Evolutionary conservation across 2,888 invertebrate species (phyloP), one percentile per base, ranked within the genome.

Genomic region (Drosophila cracens): DNA sequence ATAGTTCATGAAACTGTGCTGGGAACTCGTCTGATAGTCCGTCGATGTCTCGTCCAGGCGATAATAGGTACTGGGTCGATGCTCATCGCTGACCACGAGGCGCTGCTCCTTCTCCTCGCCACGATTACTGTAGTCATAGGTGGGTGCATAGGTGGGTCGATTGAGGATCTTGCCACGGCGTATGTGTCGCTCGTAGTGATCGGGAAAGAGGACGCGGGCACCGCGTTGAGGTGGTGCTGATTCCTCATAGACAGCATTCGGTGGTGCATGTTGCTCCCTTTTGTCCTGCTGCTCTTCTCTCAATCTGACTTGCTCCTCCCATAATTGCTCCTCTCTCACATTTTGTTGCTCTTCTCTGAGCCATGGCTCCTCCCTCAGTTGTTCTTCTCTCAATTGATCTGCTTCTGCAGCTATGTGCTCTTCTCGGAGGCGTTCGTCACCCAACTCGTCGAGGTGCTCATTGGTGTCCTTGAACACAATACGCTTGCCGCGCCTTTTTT

Each of bases 151-250:
- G 29, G 80, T 81, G 6, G 91, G 92, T 49, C 86, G 82, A 70
- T 90, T 92, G 16, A 93, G 73, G 36, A 93, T 93, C 82, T 91
- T 92, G 0, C 91, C 92, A 21, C 81, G 82, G 29, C 92, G 91
- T 64, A 91, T 87, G 49, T 87, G 80, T 25, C 77, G 76, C 10
- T 91, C 87, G 27, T 91, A 92, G 69, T 94, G 93, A 81, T 94
- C 94, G 5, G 95, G 94, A 79, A 94, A 94, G 54, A 94, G 93
- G 75, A 94, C 92, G 63, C 91, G 84, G 10, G 88, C 83, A 16
- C 90, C 82, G 18, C 89, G 87, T 43, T 89, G 85, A 0, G 89
- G 89, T 31, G 90, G 89, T n/a, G 89, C 89, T 59, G 77, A 62
- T n/a, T 72, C 70, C 38, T 79, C 75, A 40, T 80, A 74, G 33